These are phyloP conservation scores for Cephalopholis sonnerati DNA, from an alignment of 2,113 vertebrate genomes.

Conservation along the genomic window DNA sequence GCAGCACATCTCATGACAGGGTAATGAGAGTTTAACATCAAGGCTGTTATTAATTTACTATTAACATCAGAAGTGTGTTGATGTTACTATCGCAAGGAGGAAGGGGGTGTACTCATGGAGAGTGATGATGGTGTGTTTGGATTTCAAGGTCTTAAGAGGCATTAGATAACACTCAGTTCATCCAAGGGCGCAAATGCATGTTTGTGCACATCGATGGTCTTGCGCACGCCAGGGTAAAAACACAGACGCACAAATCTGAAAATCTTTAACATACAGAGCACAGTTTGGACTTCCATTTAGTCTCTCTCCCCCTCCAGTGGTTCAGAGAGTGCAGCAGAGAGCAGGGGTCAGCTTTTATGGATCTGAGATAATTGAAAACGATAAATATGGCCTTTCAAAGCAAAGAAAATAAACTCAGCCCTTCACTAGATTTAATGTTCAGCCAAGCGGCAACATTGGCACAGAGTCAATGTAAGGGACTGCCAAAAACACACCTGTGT, in stretches of 20 bases:
- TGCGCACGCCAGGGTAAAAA: background rate
- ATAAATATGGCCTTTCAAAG: constrained; percentile 75
- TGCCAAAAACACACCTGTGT: constrained; percentile 37
- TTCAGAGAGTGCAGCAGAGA: constrained; percentile 14
- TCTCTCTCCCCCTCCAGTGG: constrained; percentile 9
- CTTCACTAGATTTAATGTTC: constrained; percentile 74
- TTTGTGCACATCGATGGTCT: constrained; percentile 2
- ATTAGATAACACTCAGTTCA: constrained; percentile 12
- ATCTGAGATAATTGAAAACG: constrained; percentile 72
- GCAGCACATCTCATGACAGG: constrained; percentile 39
- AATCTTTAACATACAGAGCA: background rate
- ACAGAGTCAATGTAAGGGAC: constrained; percentile 29
- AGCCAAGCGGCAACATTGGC: constrained; percentile 57
- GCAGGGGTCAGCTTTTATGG: constrained; percentile 72
- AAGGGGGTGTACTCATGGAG: background rate
- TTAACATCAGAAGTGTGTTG: constrained; percentile 38
- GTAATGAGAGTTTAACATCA: constrained; percentile 65
- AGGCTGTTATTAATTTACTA: constrained; percentile 51
- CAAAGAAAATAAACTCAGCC: constrained; percentile 70
- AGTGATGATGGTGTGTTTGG: constrained; percentile 29
- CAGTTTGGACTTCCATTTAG: constrained; percentile 15
- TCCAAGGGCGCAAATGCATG: background rate
- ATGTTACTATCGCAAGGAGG: background rate
- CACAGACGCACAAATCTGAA: background rate
- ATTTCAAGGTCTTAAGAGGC: constrained; percentile 41